A percentile compares a stretch with the other conserved stretches of the same genome.
These are phyloP conservation scores for Engraulis encrasicolus DNA, from an alignment of 2,113 vertebrate species.

Conservation along the genomic window DNA sequence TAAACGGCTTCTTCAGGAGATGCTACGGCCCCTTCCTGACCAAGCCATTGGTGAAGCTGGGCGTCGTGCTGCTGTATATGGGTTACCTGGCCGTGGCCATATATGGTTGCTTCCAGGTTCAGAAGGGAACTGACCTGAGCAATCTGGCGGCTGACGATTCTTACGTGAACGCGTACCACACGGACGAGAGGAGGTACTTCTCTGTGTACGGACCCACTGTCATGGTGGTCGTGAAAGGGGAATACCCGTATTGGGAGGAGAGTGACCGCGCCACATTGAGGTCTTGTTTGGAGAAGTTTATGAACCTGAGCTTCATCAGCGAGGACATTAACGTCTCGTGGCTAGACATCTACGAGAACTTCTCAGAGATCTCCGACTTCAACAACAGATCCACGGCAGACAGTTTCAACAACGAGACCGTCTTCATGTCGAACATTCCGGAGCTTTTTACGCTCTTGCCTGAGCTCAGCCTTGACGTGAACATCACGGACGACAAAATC, in stretches of 20 bases:
- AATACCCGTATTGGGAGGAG: conserved; percentile 72
- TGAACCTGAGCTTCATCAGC: conserved; percentile 57
- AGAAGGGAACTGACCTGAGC: conserved; percentile 73
- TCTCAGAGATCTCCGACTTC: conserved; percentile 45
- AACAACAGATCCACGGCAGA: no score
- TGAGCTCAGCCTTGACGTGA: conserved; percentile 67
- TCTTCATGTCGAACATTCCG: conserved; percentile 64
- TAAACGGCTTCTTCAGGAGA: conserved; percentile 71
- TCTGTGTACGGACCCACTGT: conserved; percentile 70
- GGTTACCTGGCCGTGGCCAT: conserved; percentile 68
- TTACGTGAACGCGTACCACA: conserved; percentile 65
- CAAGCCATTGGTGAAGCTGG: conserved; percentile 58
- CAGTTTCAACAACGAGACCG: conserved; percentile 52
- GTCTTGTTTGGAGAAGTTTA: conserved; percentile 60
- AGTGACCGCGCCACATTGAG: conserved; percentile 55
- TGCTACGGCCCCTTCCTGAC: conserved; percentile 74
- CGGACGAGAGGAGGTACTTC: conserved; percentile 70
- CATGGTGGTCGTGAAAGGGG: conserved; percentile 73
- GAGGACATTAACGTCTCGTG: conserved; percentile 69
- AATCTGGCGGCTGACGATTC: conserved; percentile 74
- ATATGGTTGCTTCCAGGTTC: conserved; percentile 70
- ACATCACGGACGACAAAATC: conserved; percentile 58
- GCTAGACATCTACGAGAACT: conserved; percentile 60
- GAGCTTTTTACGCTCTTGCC: conserved; percentile 51
- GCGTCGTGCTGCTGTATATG: conserved; percentile 66